Evolutionary conservation across 2,888 invertebrate species (phyloP), one percentile per base, ranked within the genome.

Genomic region (Drosophila subsilvestris): DNA sequence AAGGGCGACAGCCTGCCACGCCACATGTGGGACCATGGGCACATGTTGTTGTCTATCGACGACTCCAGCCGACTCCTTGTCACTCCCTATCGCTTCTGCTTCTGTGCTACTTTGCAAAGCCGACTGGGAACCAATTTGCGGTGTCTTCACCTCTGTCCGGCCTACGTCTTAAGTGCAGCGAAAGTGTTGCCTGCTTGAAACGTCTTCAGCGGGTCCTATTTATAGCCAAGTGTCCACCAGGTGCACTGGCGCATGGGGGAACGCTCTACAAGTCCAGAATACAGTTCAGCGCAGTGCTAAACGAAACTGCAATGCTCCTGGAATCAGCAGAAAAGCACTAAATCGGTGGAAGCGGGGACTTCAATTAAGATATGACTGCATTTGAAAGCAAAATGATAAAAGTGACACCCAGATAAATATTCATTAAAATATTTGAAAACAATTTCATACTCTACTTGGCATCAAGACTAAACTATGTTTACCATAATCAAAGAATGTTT

Each of bases 21-120:
- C 67, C 80, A 74, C 78, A 74, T 88, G 69, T 86, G 85, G 81
- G 85, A 84, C 53, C 59, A 29, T 32, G 47, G 53, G 56, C 70
- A 58, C 49, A 66, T 74, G 70, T 66, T 67, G 55, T 47, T 42
- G 44, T 37, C 47, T 51, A 73, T 70, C 25, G 65, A 65, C 74
- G 42, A 37, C 32, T 47, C 37, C 12, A 32, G n/a, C 10, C 18
- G 18, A 29, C n/a, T 10, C n/a, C 32, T 4, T 49, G 43, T 10
- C 48, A 29, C 49, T 43, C 18, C 50, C 7, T n/a, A 17, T 42
- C 42, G 18, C 14, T n/a, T 55, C 18, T 47, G 18, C 14, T n/a
- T 55, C 18, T 20, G 44, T 56, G 56, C 44, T 14, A 17, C 51
- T 42, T 43, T 49, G 32, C 27, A 14, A 29, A 48, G 72, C 45